Percentiles rank a stretch among this genome's conserved stretches.
These are phyloP conservation scores for Otolemur garnettii DNA, from an alignment of 2,113 vertebrate genomes.

Conservation along the genomic window DNA sequence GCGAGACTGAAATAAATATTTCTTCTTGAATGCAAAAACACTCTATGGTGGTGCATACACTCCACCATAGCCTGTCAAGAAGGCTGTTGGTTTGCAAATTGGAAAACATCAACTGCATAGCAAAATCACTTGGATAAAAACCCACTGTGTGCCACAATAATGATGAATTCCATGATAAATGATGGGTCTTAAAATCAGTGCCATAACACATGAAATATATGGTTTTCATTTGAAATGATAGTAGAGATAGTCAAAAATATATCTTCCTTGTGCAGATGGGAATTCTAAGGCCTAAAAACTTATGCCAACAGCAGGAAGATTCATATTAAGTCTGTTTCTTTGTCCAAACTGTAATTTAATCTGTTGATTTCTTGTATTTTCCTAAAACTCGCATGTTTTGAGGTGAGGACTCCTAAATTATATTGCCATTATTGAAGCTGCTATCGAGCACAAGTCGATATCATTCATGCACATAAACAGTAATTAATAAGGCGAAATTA, in stretches of 20 bases:
- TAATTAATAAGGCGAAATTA: not conserved
- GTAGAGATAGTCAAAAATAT: not conserved
- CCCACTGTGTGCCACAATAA: accelerated
- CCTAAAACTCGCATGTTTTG: not conserved
- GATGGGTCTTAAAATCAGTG: not conserved
- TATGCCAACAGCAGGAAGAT: accelerated
- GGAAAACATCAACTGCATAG: not conserved
- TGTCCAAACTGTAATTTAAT: not conserved
- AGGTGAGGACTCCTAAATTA: not conserved
- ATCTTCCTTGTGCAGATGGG: not conserved
- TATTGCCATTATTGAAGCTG: not conserved
- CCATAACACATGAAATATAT: not conserved
- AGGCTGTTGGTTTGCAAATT: not conserved
- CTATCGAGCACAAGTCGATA: not conserved
- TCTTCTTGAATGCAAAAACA: not conserved
- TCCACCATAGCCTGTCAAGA: not conserved
- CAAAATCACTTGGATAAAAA: not conserved
- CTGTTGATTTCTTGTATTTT: not conserved
- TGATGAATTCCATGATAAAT: not conserved
- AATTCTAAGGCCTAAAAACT: not conserved
- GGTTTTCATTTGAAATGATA: not conserved
- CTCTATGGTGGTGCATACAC: accelerated
- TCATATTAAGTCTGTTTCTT: not conserved
- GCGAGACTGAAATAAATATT: not conserved
- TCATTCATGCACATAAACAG: not conserved